These are phyloP conservation scores for Coregonus clupeaformis DNA, from an alignment of 2,113 vertebrate genomes.

Conservation along the genomic window DNA sequence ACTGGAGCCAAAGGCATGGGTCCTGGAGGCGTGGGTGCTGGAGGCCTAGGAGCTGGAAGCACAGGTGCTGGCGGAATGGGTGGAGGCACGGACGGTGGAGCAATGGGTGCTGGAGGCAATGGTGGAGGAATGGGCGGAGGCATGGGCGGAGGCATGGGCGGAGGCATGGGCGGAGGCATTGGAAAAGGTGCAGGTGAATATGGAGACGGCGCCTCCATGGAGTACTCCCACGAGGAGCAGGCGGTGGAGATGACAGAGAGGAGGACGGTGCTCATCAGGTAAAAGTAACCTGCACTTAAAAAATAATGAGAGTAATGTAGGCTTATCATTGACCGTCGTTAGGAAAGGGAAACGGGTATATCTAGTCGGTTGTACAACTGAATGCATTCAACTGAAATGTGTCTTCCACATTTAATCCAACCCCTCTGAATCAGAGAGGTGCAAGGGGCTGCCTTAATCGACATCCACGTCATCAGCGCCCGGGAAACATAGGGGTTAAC, in stretches of 20 bases:
- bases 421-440: too few species aligned
- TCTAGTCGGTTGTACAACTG: too few species aligned
- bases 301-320: background rate
- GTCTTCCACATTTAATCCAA: too few species aligned
- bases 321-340: background rate
- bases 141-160: slow-evolving; percentile 9
- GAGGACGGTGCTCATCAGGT: slow-evolving; percentile 77
- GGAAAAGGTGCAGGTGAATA: slow-evolving; percentile 15
- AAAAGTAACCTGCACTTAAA: slow-evolving; percentile 49
- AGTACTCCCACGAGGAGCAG: slow-evolving; percentile 60
- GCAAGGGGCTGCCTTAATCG: too few species aligned
- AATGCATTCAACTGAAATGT: too few species aligned
- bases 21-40: background rate
- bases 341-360: background rate
- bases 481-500: too few species aligned
- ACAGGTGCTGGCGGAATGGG: background rate
- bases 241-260: slow-evolving; percentile 74
- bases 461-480: too few species aligned
- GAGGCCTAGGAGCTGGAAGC: background rate
- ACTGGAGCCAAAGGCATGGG: background rate
- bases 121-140: background rate
- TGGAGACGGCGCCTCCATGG: slow-evolving; percentile 36
- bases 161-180: slow-evolving; percentile 1
- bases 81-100: background rate
- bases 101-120: background rate